A percentile compares a stretch with the other conserved stretches of the same genome.
Evolutionary conservation across 2,888 invertebrate genomes (phyloP).

Genomic region (Eubasilissa splendida): DNA sequence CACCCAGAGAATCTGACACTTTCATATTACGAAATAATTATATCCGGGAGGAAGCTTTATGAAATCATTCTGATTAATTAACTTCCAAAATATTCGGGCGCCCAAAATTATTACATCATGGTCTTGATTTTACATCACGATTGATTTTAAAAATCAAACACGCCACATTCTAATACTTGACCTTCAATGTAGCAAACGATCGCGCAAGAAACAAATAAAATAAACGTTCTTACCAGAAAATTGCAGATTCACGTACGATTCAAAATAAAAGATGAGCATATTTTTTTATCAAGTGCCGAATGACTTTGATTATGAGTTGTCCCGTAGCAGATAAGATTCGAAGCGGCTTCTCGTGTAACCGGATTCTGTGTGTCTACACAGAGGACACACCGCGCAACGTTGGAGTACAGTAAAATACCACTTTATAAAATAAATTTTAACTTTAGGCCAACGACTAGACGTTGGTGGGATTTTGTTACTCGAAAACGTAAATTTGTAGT

Average conservation of each 20-base stretch:
- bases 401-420: background rate
- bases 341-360: slow-evolving; percentile 46
- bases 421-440: background rate
- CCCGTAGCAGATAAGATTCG: slow-evolving; percentile 33
- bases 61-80: slow-evolving; percentile 10
- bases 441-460: background rate
- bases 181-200: slow-evolving; percentile 19
- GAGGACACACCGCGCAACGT: background rate
- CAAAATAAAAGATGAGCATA: background rate
- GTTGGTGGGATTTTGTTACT: background rate
- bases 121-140: slow-evolving; percentile 23
- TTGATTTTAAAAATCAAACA: slow-evolving; percentile 36
- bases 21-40: slow-evolving; percentile 24
- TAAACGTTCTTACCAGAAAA: background rate
- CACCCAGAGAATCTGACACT: slow-evolving; percentile 14
- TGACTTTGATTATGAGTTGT: background rate
- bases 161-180: slow-evolving; percentile 35
- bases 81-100: slow-evolving; percentile 7
- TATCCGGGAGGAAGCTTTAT: background rate
- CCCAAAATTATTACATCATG: slow-evolving; percentile 23
- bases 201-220: background rate
- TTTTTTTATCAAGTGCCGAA: slow-evolving; percentile 11
- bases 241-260: background rate
- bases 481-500: background rate
- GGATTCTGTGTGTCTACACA: slow-evolving; percentile 45